Base-by-base conservation (phyloP, 2,797 vertebrate genomes). In the Rhyacichthys aspro region DNA sequence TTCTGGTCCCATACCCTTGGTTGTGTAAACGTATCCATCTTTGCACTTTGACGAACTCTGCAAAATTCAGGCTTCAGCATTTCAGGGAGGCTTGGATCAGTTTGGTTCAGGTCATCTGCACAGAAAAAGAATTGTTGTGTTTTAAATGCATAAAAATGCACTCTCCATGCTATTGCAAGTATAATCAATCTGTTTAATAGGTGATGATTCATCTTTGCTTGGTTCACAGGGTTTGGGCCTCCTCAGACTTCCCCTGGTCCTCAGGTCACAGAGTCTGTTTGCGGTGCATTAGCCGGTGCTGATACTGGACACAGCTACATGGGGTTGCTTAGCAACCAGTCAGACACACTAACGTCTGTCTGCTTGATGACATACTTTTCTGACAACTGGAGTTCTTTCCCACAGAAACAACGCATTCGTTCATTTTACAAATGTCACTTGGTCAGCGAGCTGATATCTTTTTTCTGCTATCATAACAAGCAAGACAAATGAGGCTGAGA, bases 371-470 rank as follows among this genome's bases (percentile, higher is more conserved):
- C 89, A 89, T 89, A 86, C 54, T 87, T 91, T 60, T 80, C 84
- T 87, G 80, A 88, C 77, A 86, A 82, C 59, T 59, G 56, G 58
- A 66, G 78, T 84, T 85, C 78, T 90, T 92, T 92, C 91, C 91
- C 91, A 93, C 90, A 90, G 85, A 89, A 86, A 83, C 67, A 57
- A 28, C 69, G 79, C 84, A 79, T 90, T 86, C 77, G 69, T 79
- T 69, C 73, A 86, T 89, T 90, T 88, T 88, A 81, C 83, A 74
- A 88, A 86, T 73, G 83, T 87, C 76, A 75, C 80, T 87, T 77
- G 77, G 79, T 82, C 79, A 77, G 62, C 53, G 43, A 83, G 69
- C 73, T 67, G 79, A 88, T 78, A 62, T 82, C 53, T 84, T 84
- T 76, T 83, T 72, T 62, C 39, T 76, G 67, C 69, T 86, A 83